Evolutionary conservation across 2,888 invertebrate species (phyloP).

Genomic region (Euplagia quadripunctaria): DNA sequence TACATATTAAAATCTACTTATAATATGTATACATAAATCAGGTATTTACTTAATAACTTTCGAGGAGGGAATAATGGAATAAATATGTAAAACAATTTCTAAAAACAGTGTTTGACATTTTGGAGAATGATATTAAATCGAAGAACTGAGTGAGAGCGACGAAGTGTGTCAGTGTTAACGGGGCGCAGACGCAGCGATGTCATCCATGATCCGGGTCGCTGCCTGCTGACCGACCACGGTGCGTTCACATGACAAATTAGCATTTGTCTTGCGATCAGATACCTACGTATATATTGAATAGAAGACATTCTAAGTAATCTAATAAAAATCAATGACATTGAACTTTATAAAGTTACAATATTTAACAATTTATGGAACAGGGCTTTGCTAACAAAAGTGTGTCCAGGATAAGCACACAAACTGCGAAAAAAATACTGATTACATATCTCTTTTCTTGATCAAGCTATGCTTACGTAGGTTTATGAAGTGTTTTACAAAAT

Average conservation of each 20-base stretch:
- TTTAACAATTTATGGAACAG: background rate
- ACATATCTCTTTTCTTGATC: background rate
- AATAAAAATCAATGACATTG: background rate
- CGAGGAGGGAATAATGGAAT: too few species aligned
- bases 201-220: slow-evolving; percentile 81
- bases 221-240: slow-evolving; percentile 38
- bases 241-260: slow-evolving; percentile 33
- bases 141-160: slow-evolving; percentile 33
- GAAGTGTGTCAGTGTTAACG: slow-evolving; percentile 59
- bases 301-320: background rate
- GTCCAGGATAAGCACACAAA: background rate
- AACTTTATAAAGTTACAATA: background rate
- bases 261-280: slow-evolving; percentile 19
- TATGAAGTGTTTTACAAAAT: background rate
- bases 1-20: too few species aligned
- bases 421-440: too few species aligned
- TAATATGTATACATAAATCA: too few species aligned
- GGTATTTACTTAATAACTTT: too few species aligned
- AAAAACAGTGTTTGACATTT: too few species aligned
- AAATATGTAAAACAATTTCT: too few species aligned
- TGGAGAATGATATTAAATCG: slow-evolving; percentile 17
- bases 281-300: background rate
- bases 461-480: too few species aligned
- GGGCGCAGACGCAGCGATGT: slow-evolving; percentile 60
- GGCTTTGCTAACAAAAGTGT: background rate